Evolutionary conservation across 2,113 vertebrate genomes (phyloP).

Genomic region (Oceanodroma tethys): DNA sequence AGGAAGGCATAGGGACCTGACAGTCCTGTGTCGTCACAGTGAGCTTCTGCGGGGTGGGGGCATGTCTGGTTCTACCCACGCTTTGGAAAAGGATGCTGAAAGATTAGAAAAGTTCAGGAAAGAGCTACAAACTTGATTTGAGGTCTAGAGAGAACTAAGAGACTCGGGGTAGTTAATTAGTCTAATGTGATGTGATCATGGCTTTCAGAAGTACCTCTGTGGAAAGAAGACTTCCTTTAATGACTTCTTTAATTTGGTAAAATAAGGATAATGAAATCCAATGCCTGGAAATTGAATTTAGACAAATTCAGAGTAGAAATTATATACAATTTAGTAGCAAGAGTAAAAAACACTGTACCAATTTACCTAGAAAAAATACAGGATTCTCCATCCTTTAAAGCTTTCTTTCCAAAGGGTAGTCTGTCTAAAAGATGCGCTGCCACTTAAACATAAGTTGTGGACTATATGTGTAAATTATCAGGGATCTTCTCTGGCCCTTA

Average conservation of each 20-base stretch:
- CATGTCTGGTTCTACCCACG: rapidly evolving
- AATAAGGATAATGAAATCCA: constrained; percentile 54
- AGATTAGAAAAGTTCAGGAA: not conserved
- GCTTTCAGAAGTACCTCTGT: constrained; percentile 30
- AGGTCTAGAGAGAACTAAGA: constrained; percentile 24
- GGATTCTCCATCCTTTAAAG: not conserved
- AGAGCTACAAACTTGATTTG: not conserved
- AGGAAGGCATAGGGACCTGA: rapidly evolving
- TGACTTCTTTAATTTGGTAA: constrained; percentile 55
- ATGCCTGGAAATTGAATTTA: constrained; percentile 54
- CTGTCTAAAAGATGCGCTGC: not conserved
- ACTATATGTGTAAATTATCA: not conserved
- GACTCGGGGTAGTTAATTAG: constrained; percentile 23
- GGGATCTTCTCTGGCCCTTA: not conserved
- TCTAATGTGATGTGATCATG: constrained; percentile 21
- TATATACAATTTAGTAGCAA: constrained; percentile 14
- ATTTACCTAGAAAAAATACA: constrained; percentile 17
- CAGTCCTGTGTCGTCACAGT: not conserved
- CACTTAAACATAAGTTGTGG: not conserved
- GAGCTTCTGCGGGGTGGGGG: rapidly evolving
- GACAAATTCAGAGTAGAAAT: constrained; percentile 57
- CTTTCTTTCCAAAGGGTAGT: not conserved
- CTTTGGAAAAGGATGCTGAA: not conserved
- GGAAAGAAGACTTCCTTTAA: constrained; percentile 47
- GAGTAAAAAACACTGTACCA: not conserved